phyloP scores from a whole-genome alignment of 1,140 invertebrate species.

The Orchesella cincta region DNA sequence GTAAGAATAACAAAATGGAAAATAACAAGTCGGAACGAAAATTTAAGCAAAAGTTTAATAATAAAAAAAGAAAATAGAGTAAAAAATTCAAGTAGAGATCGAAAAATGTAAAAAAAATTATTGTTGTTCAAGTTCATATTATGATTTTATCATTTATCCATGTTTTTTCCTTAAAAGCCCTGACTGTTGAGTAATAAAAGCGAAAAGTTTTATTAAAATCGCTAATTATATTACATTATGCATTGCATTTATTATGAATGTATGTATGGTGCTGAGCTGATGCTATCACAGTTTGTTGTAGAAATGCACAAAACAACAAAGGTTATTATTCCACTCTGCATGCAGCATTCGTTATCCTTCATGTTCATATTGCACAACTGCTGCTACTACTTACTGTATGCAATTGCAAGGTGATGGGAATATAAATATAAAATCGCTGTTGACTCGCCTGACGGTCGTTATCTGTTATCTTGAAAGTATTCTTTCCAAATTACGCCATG shows the following conservation, averaged over 20 bases:
- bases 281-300: background rate
- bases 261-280: background rate
- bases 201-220: background rate
- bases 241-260: background rate
- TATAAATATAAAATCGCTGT: background rate
- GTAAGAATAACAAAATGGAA: background rate
- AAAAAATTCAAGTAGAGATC: background rate
- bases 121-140: background rate
- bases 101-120: background rate
- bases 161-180: background rate
- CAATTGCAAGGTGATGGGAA: background rate
- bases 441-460: background rate
- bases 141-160: background rate
- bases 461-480: background rate
- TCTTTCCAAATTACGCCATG: background rate
- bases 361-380: background rate
- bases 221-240: background rate
- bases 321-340: background rate
- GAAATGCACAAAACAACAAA: background rate
- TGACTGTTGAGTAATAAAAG: background rate
- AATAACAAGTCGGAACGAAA: conserved; percentile 16
- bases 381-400: background rate
- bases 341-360: background rate
- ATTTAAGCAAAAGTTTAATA: conserved; percentile 29
- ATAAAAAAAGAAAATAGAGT: too few species aligned